phyloP scores from a whole-genome alignment of 2,888 invertebrate genomes.

The Cerceris ruficornis region DNA sequence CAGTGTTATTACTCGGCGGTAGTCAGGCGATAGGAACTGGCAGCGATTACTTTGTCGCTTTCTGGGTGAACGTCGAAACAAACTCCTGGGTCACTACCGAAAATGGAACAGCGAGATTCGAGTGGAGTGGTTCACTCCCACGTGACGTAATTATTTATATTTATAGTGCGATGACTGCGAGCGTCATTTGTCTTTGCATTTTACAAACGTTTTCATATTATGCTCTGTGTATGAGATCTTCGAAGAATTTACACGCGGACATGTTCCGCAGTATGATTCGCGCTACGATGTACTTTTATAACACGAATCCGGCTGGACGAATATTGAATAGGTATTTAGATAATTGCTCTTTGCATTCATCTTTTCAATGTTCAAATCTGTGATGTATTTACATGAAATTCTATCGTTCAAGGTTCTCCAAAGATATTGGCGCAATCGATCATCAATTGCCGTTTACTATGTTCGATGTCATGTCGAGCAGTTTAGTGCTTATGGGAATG shows the following conservation, averaged over 20 bases:
- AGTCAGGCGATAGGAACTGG: conserved; percentile 75
- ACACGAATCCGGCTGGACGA: conserved; percentile 91
- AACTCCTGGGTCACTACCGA: conserved; percentile 55
- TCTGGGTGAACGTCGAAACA: conserved; percentile 84
- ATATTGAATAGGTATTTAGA: conserved; percentile 86
- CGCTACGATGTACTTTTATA: conserved; percentile 94
- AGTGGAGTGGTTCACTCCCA: conserved; percentile 49
- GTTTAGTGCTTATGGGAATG: conserved; percentile 73
- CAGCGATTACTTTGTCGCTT: conserved; percentile 79
- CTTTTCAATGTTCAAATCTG: not conserved
- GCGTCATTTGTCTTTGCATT: conserved; percentile 79
- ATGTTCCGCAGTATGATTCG: conserved; percentile 92
- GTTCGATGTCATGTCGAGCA: conserved; percentile 87
- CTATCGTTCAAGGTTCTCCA: conserved; percentile 86
- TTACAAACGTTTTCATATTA: conserved; percentile 83
- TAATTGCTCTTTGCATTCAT: not conserved
- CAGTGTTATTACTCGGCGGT: conserved; percentile 53
- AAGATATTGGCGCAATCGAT: conserved; percentile 91
- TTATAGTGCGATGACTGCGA: conserved; percentile 82
- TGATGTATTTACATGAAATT: not conserved
- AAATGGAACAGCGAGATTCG: conserved; percentile 38
- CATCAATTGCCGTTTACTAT: conserved; percentile 85
- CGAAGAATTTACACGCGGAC: conserved; percentile 89
- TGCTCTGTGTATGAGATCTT: conserved; percentile 89
- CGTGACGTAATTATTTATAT: conserved; percentile 83